phyloP scores from a whole-genome alignment of 1,140 invertebrate genomes.

The Saxidomus purpurata region DNA sequence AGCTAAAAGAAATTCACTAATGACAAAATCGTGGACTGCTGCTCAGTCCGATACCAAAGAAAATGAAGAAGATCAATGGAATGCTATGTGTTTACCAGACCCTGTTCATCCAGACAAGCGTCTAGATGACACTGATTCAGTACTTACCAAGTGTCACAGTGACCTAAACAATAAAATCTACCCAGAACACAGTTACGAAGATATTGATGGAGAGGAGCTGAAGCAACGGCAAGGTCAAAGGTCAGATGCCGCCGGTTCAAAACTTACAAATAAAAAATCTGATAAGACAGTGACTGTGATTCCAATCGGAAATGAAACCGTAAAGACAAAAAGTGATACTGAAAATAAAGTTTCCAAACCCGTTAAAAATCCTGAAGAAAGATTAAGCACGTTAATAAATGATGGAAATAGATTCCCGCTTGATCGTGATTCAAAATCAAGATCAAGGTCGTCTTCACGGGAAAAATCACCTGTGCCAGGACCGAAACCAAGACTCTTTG shows the following conservation, averaged over 20 bases:
- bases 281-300: constrained; percentile 48
- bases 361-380: constrained; percentile 26
- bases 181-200: constrained; percentile 58
- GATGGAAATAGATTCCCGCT: not conserved
- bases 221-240: constrained; percentile 22
- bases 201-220: constrained; percentile 44
- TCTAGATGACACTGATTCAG: constrained; percentile 31
- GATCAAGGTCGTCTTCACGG: constrained; percentile 58
- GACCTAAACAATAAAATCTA: not conserved
- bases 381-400: constrained; percentile 19
- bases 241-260: not conserved
- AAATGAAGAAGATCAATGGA: constrained; percentile 60
- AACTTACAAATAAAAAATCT: not conserved
- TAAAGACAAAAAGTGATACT: constrained; percentile 5
- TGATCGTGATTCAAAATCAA: constrained; percentile 22
- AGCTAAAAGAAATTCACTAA: constrained; percentile 63
- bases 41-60: not conserved
- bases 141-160: not conserved
- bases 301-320: not conserved
- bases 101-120: constrained; percentile 47
- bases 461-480: constrained; percentile 54
- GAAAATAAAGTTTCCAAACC: not conserved
- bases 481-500: constrained; percentile 42
- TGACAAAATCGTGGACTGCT: constrained; percentile 59
- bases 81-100: constrained; percentile 65